Conservation (phyloP, 2,797 vertebrate genomes). For the Cuniculus paca region DNA sequence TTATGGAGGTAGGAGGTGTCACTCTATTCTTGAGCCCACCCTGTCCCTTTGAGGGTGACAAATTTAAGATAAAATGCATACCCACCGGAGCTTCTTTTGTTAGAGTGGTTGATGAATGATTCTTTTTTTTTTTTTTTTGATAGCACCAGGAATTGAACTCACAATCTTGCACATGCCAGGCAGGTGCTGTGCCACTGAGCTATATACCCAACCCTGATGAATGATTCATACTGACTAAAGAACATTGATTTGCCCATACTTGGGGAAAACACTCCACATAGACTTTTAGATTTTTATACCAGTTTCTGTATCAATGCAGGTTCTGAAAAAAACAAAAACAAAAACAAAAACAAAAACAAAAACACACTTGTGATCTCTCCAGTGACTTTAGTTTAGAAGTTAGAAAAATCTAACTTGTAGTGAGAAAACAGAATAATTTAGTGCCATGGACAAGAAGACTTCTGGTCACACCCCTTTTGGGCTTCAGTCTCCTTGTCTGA, state of each 20-base stretch:
- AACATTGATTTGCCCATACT: neutral
- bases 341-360: too few relatives aligned
- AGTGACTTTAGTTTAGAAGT: neutral
- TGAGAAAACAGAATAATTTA: neutral
- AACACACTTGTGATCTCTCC: neutral
- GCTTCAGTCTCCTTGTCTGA: neutral
- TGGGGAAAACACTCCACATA: neutral
- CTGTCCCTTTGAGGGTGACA: neutral
- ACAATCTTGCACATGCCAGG: too few relatives aligned
- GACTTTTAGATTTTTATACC: neutral
- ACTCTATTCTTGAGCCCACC: accelerated
- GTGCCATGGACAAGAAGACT: neutral
- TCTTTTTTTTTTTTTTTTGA: too few relatives aligned
- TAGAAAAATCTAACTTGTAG: neutral
- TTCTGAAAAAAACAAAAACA: neutral
- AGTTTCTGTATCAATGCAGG: neutral
- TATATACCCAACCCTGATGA: neutral
- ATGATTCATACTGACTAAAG: neutral
- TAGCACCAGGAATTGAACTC: too few relatives aligned
- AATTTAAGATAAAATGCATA: neutral
- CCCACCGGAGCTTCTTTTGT: neutral
- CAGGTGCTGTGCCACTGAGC: too few relatives aligned
- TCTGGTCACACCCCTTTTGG: neutral
- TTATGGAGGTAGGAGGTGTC: constrained; percentile 88
- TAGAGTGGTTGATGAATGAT: neutral